phyloP scores from a whole-genome alignment of 2,797 vertebrate species.

The Sebastes paucispinis region DNA sequence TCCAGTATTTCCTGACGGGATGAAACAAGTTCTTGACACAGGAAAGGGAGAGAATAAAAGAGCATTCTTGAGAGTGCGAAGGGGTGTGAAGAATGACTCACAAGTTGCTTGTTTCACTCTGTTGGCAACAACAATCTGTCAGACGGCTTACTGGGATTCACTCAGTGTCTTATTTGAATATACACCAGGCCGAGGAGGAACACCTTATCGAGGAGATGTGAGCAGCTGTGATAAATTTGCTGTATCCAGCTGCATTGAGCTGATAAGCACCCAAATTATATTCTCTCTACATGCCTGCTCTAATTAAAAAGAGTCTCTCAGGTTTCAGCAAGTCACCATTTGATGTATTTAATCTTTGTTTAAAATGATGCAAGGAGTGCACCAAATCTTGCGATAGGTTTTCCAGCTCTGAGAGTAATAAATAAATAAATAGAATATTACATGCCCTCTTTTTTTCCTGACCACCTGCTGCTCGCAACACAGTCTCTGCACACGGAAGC shows the following conservation, averaged over 20 bases:
- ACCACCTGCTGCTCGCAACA: conserved; percentile 66
- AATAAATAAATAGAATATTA: conserved; percentile 36
- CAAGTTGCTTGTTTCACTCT: conserved; percentile 55
- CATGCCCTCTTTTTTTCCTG: conserved; percentile 11
- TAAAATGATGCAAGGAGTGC: conserved; percentile 63
- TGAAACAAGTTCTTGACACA: conserved; percentile 34
- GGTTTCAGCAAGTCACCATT: conserved; percentile 62
- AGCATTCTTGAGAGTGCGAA: conserved; percentile 14
- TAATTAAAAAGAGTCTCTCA: conserved; percentile 79
- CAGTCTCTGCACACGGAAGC: conserved; percentile 14
- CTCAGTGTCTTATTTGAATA: conserved; percentile 67
- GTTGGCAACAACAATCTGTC: conserved; percentile 64
- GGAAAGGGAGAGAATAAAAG: conserved; percentile 29
- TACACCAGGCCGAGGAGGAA: conserved; percentile 60
- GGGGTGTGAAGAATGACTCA: conserved; percentile 48
- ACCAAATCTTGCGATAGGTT: conserved; percentile 28
- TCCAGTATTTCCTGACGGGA: conserved; percentile 26
- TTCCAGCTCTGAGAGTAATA: conserved; percentile 17
- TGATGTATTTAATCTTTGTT: conserved; percentile 73
- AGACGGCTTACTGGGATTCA: conserved; percentile 55
- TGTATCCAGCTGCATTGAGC: conserved; percentile 72
- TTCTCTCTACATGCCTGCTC: conserved; percentile 66
- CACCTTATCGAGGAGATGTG: conserved; percentile 76
- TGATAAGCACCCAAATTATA: conserved; percentile 78
- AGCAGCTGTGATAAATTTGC: conserved; percentile 69